phyloP scores from a whole-genome alignment of 2,113 vertebrate genomes.

The Petaurus breviceps region DNA sequence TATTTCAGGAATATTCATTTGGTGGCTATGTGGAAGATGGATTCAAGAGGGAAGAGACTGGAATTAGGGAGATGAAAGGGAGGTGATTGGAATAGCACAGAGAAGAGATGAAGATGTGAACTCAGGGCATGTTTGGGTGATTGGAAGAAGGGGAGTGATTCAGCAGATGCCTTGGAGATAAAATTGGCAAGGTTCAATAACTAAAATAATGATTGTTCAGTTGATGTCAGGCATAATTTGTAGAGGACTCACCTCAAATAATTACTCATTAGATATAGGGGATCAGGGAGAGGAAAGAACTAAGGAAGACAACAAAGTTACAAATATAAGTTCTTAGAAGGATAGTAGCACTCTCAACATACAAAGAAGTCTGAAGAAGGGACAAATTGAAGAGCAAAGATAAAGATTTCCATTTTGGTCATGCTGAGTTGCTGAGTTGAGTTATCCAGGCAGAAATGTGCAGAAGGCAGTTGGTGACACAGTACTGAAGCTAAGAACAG shows the following conservation, averaged over 20 bases:
- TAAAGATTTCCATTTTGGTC: background rate
- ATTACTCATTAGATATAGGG: background rate
- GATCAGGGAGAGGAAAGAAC: background rate
- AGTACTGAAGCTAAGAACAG: background rate
- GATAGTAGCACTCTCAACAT: background rate
- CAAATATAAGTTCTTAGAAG: background rate
- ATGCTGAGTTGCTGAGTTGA: background rate
- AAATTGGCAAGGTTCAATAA: background rate
- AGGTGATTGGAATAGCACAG: background rate
- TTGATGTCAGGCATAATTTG: background rate
- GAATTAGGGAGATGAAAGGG: background rate
- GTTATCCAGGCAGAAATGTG: background rate
- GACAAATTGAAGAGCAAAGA: background rate
- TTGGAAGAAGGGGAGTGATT: background rate
- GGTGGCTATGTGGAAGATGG: background rate
- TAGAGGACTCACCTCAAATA: background rate
- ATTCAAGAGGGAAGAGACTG: background rate
- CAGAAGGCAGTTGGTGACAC: background rate
- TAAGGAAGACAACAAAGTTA: background rate
- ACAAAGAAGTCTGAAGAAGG: background rate
- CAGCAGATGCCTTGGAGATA: background rate
- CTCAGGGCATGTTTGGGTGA: background rate
- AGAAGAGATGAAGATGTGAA: background rate
- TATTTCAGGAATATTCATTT: background rate
- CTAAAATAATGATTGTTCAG: background rate